A percentile compares a stretch with the other conserved stretches of the same genome.
phyloP scores from a whole-genome alignment of 2,888 invertebrate species.

The Brenthis hecate region DNA sequence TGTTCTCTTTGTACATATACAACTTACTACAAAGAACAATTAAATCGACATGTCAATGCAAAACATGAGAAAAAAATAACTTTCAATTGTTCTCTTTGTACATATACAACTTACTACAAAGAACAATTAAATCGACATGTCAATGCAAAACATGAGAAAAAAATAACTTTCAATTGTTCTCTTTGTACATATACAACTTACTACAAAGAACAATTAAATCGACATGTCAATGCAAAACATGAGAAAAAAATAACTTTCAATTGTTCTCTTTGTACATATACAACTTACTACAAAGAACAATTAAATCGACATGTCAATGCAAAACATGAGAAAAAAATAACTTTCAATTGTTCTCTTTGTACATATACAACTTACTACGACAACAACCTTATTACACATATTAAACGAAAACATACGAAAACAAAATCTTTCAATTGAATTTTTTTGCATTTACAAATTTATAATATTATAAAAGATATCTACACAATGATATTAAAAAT shows the following conservation, averaged over 20 bases:
- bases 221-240: neutral
- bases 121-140: neutral
- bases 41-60: neutral
- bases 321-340: no score
- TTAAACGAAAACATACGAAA: conserved; percentile 4
- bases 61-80: neutral
- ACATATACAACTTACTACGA: no score
- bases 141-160: neutral
- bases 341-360: no score
- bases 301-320: neutral
- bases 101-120: neutral
- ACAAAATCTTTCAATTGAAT: no score
- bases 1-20: conserved; percentile 2
- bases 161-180: neutral
- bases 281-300: neutral
- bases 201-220: neutral
- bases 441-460: no score
- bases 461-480: no score
- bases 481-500: no score
- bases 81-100: neutral
- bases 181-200: neutral
- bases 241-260: no score
- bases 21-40: neutral
- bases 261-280: neutral
- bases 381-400: neutral